Percentiles rank a stretch among this genome's conserved stretches.
These are phyloP conservation scores for Lytechinus pictus DNA, from an alignment of 35 echinoderm and acorn worm species.

Conservation along the genomic window DNA sequence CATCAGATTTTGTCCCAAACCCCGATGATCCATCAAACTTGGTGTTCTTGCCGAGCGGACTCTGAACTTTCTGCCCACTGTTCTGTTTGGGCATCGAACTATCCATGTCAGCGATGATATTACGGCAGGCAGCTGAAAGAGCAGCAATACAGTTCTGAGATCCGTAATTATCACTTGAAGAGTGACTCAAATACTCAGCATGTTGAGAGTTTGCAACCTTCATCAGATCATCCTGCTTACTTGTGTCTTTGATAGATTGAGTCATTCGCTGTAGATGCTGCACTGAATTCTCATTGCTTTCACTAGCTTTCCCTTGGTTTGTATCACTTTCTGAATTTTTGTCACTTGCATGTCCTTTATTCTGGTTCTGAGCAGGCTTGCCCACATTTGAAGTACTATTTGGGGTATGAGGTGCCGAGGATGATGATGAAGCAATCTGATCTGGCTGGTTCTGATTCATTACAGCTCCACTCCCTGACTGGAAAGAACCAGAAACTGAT, in stretches of 20 bases:
- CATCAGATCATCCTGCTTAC: constrained; percentile 57
- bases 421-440: constrained; percentile 31
- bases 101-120: constrained; percentile 99
- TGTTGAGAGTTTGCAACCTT: constrained; percentile 73
- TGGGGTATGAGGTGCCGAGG: constrained; percentile 54
- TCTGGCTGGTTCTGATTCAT: constrained; percentile 29
- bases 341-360: neutral
- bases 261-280: constrained; percentile 66
- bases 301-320: neutral
- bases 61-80: constrained; percentile 51
- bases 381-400: constrained; percentile 20
- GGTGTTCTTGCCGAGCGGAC: constrained; percentile 54
- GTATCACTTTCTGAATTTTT: neutral
- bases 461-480: neutral
- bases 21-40: constrained; percentile 19
- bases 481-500: neutral
- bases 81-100: constrained; percentile 76
- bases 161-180: constrained; percentile 64
- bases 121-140: constrained; percentile 93
- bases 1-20: constrained; percentile 27
- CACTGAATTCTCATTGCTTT: constrained; percentile 42
- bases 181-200: constrained; percentile 80
- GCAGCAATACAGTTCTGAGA: constrained; percentile 98
- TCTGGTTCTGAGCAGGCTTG: neutral
- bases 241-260: constrained; percentile 49